phyloP scores from a whole-genome alignment of 2,888 invertebrate genomes.

The Stomorhina lunata region DNA sequence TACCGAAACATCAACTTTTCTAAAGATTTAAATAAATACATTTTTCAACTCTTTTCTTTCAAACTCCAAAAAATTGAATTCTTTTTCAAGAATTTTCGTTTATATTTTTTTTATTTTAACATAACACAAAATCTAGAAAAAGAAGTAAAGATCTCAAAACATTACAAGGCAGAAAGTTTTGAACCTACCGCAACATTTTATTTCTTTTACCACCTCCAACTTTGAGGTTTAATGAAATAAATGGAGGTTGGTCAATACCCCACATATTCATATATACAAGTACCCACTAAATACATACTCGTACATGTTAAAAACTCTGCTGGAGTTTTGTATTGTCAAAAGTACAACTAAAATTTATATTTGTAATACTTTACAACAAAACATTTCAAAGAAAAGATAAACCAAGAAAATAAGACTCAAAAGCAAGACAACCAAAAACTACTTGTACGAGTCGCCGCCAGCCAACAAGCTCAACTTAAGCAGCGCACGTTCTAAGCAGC shows the following conservation, averaged over 20 bases:
- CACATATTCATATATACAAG: no score
- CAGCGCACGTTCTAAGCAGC: slow-evolving; percentile 11
- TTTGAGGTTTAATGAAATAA: no score
- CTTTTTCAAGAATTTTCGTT: no score
- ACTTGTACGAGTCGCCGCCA: no score
- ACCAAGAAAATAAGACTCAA: not conserved
- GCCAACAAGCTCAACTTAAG: not conserved
- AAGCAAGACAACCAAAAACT: not conserved
- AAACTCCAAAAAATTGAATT: no score
- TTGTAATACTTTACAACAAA: slow-evolving; percentile 19
- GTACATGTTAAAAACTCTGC: not conserved
- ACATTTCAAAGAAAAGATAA: not conserved
- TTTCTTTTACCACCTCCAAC: slow-evolving; percentile 59
- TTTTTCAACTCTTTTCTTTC: no score
- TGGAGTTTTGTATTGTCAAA: not conserved
- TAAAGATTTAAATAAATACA: no score
- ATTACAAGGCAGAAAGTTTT: not conserved
- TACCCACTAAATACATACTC: no score
- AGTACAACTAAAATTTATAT: slow-evolving; percentile 5
- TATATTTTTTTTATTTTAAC: no score
- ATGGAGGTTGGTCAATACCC: slow-evolving; percentile 14
- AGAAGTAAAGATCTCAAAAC: not conserved
- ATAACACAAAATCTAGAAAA: not conserved
- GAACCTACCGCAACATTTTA: slow-evolving; percentile 63
- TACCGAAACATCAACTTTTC: no score